Base-by-base conservation (phyloP, 2,797 vertebrate genomes). In the Gymnodraco acuticeps region DNA sequence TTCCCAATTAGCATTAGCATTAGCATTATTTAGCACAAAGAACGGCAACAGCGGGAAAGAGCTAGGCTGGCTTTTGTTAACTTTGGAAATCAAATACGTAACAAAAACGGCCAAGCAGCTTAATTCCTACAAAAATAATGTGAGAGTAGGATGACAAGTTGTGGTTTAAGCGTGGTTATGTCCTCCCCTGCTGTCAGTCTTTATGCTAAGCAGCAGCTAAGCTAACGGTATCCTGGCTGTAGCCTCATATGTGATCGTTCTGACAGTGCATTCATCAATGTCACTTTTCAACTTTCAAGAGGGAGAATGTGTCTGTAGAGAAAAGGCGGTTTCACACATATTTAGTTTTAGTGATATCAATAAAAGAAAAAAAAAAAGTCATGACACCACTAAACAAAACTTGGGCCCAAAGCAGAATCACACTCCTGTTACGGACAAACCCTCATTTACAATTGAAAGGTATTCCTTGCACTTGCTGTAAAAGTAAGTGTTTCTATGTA, bases 401-500 rank as follows among this genome's bases (percentile, higher is more conserved):
- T 27, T 27, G 27, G 27, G 27, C 27, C 27, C 27, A 27, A 27
- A 27, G 27, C 27, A 27, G 27, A 27, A 27, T 27, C 27, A 27
- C 27, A 27, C 4, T 5, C 27, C 27, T 27, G 27, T 27, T 27
- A 27, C 4, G 27, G 27, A 27, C 27, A 5, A 27, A 5, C 27
- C 27, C 27, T 27, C 27, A 27, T 27, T 27, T 27, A 27, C 27
- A 27, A 27, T 27, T 27, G 4, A 27, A 41, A 52, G 17, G 3
- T 9, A 27, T 62, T 43, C 43, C 31, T 52, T 9, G 0, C 2
- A 27, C 41, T 55, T 46, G 5, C 10, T 42, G 47, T 54, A 46
- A 9, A 54, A 6, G 10, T 59, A 41, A 60, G 47, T 8, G 17
- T 31, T 63, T 72, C 72, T 17, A 59, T 59, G 15, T 23, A 56